These are phyloP conservation scores for Hozukius guyotensis DNA, from an alignment of 2,797 vertebrate species.

Conservation along the genomic window DNA sequence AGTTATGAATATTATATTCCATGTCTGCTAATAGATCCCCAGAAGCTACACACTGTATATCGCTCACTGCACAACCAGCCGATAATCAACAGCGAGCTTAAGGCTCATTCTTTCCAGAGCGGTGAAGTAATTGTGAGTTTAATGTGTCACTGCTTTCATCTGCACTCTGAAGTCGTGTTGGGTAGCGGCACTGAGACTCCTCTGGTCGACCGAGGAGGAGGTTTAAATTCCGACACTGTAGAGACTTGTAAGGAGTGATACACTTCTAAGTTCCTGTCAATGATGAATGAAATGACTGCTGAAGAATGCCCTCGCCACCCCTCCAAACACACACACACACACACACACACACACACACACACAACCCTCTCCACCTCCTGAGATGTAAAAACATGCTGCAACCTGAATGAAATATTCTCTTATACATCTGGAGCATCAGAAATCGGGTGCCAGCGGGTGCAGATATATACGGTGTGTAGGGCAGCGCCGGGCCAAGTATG, in stretches of 20 bases:
- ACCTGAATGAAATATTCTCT: slow-evolving; percentile 52
- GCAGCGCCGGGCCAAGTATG: not conserved
- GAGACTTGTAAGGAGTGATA: slow-evolving; percentile 67
- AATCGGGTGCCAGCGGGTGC: not conserved
- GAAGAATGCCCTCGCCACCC: slow-evolving; percentile 40
- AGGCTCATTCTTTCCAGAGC: not conserved
- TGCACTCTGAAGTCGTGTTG: not conserved
- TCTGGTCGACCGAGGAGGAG: not conserved
- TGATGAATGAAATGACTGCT: slow-evolving; percentile 57
- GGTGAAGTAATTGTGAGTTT: not conserved
- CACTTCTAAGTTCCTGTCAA: slow-evolving; percentile 52
- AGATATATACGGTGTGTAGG: not conserved
- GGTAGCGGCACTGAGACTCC: not conserved
- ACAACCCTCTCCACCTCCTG: not conserved
- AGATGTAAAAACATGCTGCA: slow-evolving; percentile 48
- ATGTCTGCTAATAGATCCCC: no score
- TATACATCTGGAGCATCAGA: slow-evolving; percentile 31
- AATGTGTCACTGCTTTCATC: slow-evolving; percentile 11
- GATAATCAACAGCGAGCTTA: not conserved
- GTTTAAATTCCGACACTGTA: slow-evolving; percentile 65
- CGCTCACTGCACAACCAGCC: accelerated
- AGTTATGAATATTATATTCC: no score
- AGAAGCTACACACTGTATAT: no score
- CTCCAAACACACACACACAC: slow-evolving; percentile 4
- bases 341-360: not conserved